Base-by-base conservation (phyloP, 2,113 vertebrate genomes). In the Corvus moneduloides region DNA sequence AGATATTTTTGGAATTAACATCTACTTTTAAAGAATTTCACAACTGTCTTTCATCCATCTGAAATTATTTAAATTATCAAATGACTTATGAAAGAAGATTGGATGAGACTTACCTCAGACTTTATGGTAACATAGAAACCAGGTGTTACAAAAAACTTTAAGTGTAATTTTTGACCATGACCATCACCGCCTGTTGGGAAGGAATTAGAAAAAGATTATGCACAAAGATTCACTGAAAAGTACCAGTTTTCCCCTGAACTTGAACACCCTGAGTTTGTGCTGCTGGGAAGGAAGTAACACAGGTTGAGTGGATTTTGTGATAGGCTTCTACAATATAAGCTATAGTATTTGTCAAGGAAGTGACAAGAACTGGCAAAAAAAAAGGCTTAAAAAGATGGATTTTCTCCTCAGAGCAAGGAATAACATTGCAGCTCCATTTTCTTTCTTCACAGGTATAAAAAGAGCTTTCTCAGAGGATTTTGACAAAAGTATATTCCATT, bases 221-320 rank as follows among this genome's bases (percentile, higher is more conserved):
- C 10, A 49, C 6, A 3, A 59, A 63, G 16, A 44, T 75, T 26
- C 41, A 23, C 15, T 64, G 81, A 59, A 71, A 87, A 1, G 13
- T 62, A 54, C 2, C 2, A 4, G 5, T 55, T 81, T n/a, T 58
- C 15, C 35, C 26, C 32, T 68, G 61, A 61, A 63, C 16, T 74
- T 77, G 39, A 35, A 7, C 4, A 21, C 3, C 11, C 9, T 56
- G 33, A 0, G 0, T 66, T 35, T 52, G 12, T 56, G 41, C 11
- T 76, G 10, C 39, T 78, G 21, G 12, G 14, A 74, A 71, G 37
- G 19, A 6, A n/a, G 27, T 15, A 74, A 58, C 21, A 75, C 33
- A 71, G 28, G 8, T 5, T 51, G 37, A 82, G 26, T 48, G 27
- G 35, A 39, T 69, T 76, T 85, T 76, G 41, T 56, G 16, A n/a